Evolutionary conservation across 2,888 invertebrate species (phyloP).

Genomic region (Drosophila subquinaria): DNA sequence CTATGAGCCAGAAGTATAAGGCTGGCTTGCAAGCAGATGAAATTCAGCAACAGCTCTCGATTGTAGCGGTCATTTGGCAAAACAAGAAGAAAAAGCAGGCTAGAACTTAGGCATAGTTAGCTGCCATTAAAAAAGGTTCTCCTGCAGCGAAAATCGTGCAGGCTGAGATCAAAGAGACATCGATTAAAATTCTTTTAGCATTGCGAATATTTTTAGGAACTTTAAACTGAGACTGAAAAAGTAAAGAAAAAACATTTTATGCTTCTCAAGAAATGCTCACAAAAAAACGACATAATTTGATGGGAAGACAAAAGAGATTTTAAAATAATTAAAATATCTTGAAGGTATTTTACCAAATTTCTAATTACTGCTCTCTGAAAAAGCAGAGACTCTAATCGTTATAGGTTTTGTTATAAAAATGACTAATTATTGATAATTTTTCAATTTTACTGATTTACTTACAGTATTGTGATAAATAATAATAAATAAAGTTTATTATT

Average conservation of each 20-base stretch:
- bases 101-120: constrained; percentile 41
- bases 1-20: constrained; percentile 35
- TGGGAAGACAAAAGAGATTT: background rate
- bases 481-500: too few species aligned
- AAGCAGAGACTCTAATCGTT: too few species aligned
- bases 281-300: constrained; percentile 9
- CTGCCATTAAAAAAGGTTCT: constrained; percentile 36
- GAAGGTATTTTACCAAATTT: background rate
- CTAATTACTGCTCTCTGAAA: too few species aligned
- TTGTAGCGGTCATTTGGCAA: constrained; percentile 21
- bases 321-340: background rate
- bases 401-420: too few species aligned
- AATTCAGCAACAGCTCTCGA: constrained; percentile 42
- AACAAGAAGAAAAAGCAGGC: constrained; percentile 13
- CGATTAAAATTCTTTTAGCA: constrained; percentile 67
- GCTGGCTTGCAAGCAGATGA: constrained; percentile 42
- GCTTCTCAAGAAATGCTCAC: constrained; percentile 15
- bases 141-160: constrained; percentile 24
- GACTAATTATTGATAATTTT: too few species aligned
- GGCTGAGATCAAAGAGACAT: constrained; percentile 65
- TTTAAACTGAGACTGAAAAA: constrained; percentile 8
- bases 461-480: too few species aligned
- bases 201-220: constrained; percentile 32
- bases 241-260: background rate
- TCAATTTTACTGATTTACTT: too few species aligned